Conservation (phyloP, 1,140 invertebrate species). For the Zaprionus ghesquierei region DNA sequence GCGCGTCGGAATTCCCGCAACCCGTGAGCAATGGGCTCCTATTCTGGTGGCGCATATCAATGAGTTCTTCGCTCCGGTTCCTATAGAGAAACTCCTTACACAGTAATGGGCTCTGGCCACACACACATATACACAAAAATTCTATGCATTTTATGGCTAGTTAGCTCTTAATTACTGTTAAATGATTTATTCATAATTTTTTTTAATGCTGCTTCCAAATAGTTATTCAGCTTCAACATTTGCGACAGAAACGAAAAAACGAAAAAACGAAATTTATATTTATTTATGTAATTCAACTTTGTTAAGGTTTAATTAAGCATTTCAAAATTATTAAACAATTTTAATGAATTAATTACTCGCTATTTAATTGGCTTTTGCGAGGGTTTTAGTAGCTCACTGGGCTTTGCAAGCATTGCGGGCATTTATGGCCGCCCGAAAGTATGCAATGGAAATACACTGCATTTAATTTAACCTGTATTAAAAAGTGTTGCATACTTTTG, state of each 20-base stretch:
- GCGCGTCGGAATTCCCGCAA: conserved; percentile 78
- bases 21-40: conserved; percentile 79
- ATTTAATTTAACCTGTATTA: not conserved
- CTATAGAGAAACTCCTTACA: conserved; percentile 76
- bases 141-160: conserved; percentile 52
- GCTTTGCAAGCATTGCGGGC: not conserved
- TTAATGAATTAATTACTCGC: not conserved
- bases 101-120: conserved; percentile 46
- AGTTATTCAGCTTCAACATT: conserved; percentile 53
- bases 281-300: conserved; percentile 58
- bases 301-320: conserved; percentile 5
- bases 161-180: conserved; percentile 60
- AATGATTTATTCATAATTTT: conserved; percentile 46
- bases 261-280: conserved; percentile 60
- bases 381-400: not conserved
- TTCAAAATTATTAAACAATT: conserved; percentile 36
- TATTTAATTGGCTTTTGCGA: not conserved
- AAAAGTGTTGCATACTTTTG: not conserved
- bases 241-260: conserved; percentile 33
- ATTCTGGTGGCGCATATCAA: conserved; percentile 76
- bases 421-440: not conserved
- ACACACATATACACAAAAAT: not conserved
- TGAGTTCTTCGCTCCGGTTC: conserved; percentile 78
- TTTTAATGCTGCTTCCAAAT: conserved; percentile 72
- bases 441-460: not conserved